phyloP scores from a whole-genome alignment of 2,113 vertebrate genomes.

The Cryptotis parvus region DNA sequence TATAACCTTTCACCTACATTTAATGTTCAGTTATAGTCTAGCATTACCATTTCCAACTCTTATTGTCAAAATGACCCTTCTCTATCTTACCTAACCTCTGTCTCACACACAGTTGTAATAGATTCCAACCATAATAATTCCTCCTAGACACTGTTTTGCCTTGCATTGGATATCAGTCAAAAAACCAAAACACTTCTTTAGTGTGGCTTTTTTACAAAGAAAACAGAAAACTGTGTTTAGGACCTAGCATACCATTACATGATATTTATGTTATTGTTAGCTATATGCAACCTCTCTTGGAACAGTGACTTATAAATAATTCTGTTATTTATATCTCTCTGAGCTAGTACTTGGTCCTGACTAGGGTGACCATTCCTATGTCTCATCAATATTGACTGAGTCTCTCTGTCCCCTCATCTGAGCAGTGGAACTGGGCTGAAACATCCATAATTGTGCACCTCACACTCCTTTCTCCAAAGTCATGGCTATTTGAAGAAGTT shows the following conservation, averaged over 20 bases:
- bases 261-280: not conserved
- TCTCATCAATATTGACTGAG: not conserved
- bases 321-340: not conserved
- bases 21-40: too few species aligned
- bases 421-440: not conserved
- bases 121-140: too few species aligned
- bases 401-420: not conserved
- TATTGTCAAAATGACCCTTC: too few species aligned
- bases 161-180: too few species aligned
- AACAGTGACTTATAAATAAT: not conserved
- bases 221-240: not conserved
- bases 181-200: too few species aligned
- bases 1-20: too few species aligned
- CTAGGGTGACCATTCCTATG: not conserved
- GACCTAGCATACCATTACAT: not conserved
- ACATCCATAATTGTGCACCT: not conserved
- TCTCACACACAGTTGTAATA: too few species aligned
- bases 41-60: too few species aligned
- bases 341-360: not conserved
- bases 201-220: not conserved
- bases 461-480: not conserved
- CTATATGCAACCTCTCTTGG: not conserved
- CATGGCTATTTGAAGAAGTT: not conserved
- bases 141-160: too few species aligned
- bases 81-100: too few species aligned